Conservation (phyloP, 2,797 vertebrate genomes). For the Danio choprae region DNA sequence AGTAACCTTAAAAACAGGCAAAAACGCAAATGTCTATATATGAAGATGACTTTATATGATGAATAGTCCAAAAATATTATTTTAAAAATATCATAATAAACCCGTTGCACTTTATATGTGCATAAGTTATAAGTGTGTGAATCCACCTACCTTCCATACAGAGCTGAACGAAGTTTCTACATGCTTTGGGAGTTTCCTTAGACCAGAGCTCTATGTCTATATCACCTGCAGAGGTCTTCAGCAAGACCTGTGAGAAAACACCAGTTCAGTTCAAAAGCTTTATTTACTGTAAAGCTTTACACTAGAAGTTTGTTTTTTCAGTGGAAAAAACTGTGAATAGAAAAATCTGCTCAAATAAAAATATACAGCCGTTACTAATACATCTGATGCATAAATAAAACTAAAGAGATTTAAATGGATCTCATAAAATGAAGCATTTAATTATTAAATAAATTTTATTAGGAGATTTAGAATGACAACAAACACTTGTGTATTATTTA, state of each 20-base stretch:
- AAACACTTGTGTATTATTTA: neutral
- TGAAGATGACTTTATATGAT: neutral
- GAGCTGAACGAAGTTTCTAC: slow-evolving; percentile 94
- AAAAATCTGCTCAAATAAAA: neutral
- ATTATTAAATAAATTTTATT: neutral
- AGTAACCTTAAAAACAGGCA: slow-evolving; percentile 83
- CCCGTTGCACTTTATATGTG: neutral
- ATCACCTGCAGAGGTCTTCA: slow-evolving; percentile 95
- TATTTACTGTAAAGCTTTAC: neutral
- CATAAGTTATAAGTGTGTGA: neutral
- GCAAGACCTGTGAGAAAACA: slow-evolving; percentile 81
- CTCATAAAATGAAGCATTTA: neutral
- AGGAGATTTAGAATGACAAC: neutral
- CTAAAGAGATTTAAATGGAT: neutral
- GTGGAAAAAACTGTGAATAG: neutral
- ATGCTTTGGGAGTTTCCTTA: slow-evolving; percentile 96
- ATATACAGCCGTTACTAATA: too few species aligned
- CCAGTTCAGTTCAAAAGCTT: neutral
- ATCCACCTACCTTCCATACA: slow-evolving; percentile 90
- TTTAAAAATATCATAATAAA: neutral
- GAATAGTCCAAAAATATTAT: neutral
- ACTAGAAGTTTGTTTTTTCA: neutral
- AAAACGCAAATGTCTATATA: neutral
- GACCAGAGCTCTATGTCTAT: slow-evolving; percentile 98
- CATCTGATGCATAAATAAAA: neutral